Evolutionary conservation across 2,888 invertebrate genomes (phyloP).

Genomic region (Drosophila anomelani): DNA sequence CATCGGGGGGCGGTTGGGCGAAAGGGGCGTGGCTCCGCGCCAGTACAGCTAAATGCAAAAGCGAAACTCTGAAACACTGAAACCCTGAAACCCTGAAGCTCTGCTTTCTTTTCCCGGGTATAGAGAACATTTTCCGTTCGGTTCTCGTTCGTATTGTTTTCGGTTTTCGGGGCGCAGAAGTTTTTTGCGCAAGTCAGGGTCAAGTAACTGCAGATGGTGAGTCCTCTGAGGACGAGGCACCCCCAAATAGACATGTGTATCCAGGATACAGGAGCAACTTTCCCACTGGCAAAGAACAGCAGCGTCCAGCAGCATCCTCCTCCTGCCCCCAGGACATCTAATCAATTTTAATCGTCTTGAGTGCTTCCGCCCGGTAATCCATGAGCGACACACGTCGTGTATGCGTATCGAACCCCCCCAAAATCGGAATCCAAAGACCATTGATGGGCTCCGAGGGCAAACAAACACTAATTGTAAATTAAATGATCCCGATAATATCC

Average conservation of each 20-base stretch:
- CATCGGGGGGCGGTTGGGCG: constrained; percentile 20
- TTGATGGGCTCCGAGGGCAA: constrained; percentile 20
- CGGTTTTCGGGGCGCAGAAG: constrained; percentile 29
- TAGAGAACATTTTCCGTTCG: constrained; percentile 59
- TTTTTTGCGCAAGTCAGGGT: constrained; percentile 83
- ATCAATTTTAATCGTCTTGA: constrained; percentile 71
- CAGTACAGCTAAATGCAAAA: constrained; percentile 58
- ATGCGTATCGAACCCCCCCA: constrained; percentile 8
- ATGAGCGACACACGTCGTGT: constrained; percentile 39
- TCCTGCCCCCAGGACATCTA: constrained; percentile 2
- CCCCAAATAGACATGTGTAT: constrained; percentile 5
- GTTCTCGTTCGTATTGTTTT: constrained; percentile 35
- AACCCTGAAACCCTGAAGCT: background rate
- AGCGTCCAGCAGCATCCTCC: constrained; percentile 33
- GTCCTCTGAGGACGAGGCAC: background rate
- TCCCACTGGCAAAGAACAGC: constrained; percentile 3
- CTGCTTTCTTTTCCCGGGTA: constrained; percentile 52
- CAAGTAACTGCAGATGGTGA: constrained; percentile 74
- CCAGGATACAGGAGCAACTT: background rate
- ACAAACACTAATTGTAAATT: constrained; percentile 77
- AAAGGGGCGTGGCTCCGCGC: constrained; percentile 34
- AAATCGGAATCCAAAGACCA: background rate
- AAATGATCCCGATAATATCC: constrained; percentile 81
- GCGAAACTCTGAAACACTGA: constrained; percentile 46
- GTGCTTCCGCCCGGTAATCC: constrained; percentile 60